A percentile compares a stretch with the other conserved stretches of the same genome.
Conservation (phyloP, 2,797 vertebrate species). For the Rhynchonycteris naso region DNA sequence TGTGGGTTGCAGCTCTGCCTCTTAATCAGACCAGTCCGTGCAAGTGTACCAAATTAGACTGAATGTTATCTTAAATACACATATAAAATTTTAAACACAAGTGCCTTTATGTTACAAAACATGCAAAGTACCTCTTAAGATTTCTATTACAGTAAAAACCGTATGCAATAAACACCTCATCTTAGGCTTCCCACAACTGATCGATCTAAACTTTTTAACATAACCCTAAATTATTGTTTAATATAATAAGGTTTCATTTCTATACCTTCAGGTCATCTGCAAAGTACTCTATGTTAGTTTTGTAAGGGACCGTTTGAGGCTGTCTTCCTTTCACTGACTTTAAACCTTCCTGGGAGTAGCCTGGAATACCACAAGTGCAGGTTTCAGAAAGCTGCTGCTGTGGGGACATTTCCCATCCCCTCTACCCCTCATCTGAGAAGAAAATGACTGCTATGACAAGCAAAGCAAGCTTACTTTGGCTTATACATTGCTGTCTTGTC, state of each 20-base stretch:
- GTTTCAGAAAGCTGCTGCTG: conserved; percentile 25
- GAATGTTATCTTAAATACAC: not conserved
- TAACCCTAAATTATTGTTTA: conserved; percentile 3
- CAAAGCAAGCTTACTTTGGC: not conserved
- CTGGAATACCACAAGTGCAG: not conserved
- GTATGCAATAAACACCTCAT: conserved; percentile 61
- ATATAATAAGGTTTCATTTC: not conserved
- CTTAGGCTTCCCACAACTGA: not conserved
- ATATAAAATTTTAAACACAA: not conserved
- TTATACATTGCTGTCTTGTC: not conserved
- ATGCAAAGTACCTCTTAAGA: not conserved
- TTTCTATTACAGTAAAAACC: not conserved
- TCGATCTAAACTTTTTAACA: not conserved
- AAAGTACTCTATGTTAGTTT: not conserved
- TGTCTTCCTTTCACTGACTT: not conserved
- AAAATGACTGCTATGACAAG: not conserved
- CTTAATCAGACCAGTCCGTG: not conserved
- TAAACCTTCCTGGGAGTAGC: not conserved
- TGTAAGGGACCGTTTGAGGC: not conserved
- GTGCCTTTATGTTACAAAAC: conserved; percentile 5
- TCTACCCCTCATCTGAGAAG: not conserved
- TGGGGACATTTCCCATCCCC: not conserved
- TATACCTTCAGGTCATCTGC: not conserved
- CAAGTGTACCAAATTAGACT: no score
- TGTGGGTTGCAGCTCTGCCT: not conserved